Conservation (phyloP, 1,140 invertebrate genomes). For the Ditylenchus dipsaci region DNA sequence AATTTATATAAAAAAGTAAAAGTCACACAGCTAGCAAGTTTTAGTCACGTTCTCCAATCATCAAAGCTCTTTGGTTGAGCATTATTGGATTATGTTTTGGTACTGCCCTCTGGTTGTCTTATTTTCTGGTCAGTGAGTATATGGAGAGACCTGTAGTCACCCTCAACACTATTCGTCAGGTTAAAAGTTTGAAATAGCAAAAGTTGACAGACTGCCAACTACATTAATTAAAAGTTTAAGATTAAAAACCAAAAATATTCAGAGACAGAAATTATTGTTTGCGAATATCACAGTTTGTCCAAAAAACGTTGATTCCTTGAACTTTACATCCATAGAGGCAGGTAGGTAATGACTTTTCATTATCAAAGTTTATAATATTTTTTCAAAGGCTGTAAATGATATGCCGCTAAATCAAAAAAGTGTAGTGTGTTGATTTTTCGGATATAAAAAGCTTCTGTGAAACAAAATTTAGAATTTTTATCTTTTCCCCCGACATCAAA, state of each 20-base stretch:
- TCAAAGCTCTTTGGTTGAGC: conserved; percentile 11
- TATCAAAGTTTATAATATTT: too few relatives aligned
- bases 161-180: conserved; percentile 18
- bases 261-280: conserved; percentile 8
- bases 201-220: not conserved
- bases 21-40: too few relatives aligned
- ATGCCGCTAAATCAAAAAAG: too few relatives aligned
- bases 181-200: not conserved
- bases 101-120: conserved; percentile 8
- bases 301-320: conserved; percentile 26
- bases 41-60: not conserved
- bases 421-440: too few relatives aligned
- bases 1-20: too few relatives aligned
- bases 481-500: too few relatives aligned
- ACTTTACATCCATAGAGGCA: conserved; percentile 22
- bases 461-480: too few relatives aligned
- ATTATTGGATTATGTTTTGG: conserved; percentile 10
- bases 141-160: conserved; percentile 20
- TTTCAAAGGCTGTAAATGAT: too few relatives aligned
- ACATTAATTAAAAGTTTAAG: not conserved
- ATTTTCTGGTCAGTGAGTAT: conserved; percentile 22
- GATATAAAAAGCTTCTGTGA: too few relatives aligned
- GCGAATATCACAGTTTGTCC: conserved; percentile 26
- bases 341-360: not conserved
- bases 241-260: conserved; percentile 2